Evolutionary conservation across 2,797 vertebrate genomes (phyloP), one percentile per base, ranked within the genome.

Genomic region (Melanotaenia nigrans): DNA sequence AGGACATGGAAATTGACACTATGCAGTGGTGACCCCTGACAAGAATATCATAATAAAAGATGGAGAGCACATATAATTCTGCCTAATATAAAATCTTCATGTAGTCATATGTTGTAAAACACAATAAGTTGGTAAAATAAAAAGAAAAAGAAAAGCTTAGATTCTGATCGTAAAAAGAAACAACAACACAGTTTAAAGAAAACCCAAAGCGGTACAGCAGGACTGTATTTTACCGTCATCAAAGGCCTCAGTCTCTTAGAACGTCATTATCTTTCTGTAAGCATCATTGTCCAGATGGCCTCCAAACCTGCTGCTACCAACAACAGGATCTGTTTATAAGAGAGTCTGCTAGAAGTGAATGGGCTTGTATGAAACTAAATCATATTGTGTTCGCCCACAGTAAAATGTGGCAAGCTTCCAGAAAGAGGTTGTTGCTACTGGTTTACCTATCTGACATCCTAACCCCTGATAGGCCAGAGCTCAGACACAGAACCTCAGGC

Each of bases 401-500:
- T 60, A 65, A 51, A 54, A 66, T 11, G 1, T 45, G 47, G 54
- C 66, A 61, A 4, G 55, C 38, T 73, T 75, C 42, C 79, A 77
- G 68, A 51, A 53, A 53, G 22, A 53, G 30, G 60, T 42, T 45
- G 65, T 59, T 75, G 68, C 51, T 60, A 54, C 62, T 51, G 47
- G n/a, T 51, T 22, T 24, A 53, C 49, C 49, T 53, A 1, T 53
- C 22, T 79, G 78, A 83, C 78, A 78, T 83, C 76, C 65, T 56
- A 80, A 83, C 72, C 77, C 55, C 36, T 60, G 11, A 7, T n/a
- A 40, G 38, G 38, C 61, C 68, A 61, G 54, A 73, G 67, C 59
- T 77, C 64, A 68, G 73, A 72, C 75, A 33, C 32, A 77, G 68
- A 65, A 80, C 83, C 74, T 84, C 71, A 71, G 85, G 80, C 78